phyloP scores from a whole-genome alignment of 1,140 invertebrate species.

The Atopsyche davidsoni region DNA sequence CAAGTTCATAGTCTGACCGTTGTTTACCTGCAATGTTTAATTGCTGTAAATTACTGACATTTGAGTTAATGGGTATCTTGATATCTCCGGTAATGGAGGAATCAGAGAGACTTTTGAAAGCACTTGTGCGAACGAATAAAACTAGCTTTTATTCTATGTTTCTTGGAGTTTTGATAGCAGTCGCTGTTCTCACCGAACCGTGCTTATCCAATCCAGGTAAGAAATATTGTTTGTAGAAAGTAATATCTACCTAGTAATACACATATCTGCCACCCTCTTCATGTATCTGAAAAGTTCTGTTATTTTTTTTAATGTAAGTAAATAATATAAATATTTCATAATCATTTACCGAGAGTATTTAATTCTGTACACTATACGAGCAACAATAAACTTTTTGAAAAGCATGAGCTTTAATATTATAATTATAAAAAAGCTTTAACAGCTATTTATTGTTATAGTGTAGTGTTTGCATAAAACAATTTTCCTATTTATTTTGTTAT shows the following conservation, averaged over 20 bases:
- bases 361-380: too few relatives aligned
- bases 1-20: neutral
- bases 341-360: too few relatives aligned
- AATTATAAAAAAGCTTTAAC: too few relatives aligned
- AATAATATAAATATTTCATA: too few relatives aligned
- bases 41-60: neutral
- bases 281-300: too few relatives aligned
- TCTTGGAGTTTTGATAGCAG: constrained; percentile 11
- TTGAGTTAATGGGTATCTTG: neutral
- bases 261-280: neutral
- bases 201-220: constrained; percentile 21
- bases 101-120: constrained; percentile 13
- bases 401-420: too few relatives aligned
- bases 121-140: neutral
- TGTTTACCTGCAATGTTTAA: constrained; percentile 12
- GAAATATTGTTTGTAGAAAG: constrained; percentile 1
- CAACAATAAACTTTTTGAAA: too few relatives aligned
- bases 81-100: constrained; percentile 15
- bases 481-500: too few relatives aligned
- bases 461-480: too few relatives aligned
- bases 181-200: constrained; percentile 12
- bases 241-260: neutral
- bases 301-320: too few relatives aligned
- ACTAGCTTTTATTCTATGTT: constrained; percentile 7
- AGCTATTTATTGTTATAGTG: too few relatives aligned